Evolutionary conservation across 2,888 invertebrate genomes (phyloP), one percentile per base, ranked within the genome.

Genomic region (Ferrisia virgata): DNA sequence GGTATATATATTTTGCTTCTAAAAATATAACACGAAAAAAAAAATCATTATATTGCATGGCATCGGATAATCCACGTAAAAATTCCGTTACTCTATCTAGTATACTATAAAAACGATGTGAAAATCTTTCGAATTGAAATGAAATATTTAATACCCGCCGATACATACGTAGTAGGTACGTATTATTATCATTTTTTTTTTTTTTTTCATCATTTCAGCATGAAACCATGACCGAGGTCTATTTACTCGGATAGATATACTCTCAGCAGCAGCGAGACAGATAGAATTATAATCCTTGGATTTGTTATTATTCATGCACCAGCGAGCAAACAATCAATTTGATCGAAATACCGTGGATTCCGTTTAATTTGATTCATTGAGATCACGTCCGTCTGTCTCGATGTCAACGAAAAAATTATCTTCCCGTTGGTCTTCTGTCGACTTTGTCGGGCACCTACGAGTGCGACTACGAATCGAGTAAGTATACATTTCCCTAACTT

Each of bases 261-360:
- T 69, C 69, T 64, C 69, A n/a, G n/a, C n/a, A 5, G 9, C 1
- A 69, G 33, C 72, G 33, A 76, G 36, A 76, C 72, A 36, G 69
- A 69, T 69, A 15, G 31, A 69, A 69, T 76, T 36, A 36, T 36
- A 76, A 76, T 76, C 72, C 36, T 36, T 33, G 72, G 72, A 76
- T 76, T 76, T 76, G 36, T 53, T 36, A 76, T 76, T 76, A 76
- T 76, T 76, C 72, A 76, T 76, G 72, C 72, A 76, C 28, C 36
- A 36, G 18, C 72, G 72, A 76, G 36, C 72, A 33, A 76, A 76
- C 72, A 76, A 76, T 76, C 72, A 76, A 76, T 33, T 76, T 36
- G 36, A 76, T 76, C 72, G 72, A 11, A 76, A 76, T 36, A 76
- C 72, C 72, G 72, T 76, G 72, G 72, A 76, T 76, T 76, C 72